phyloP scores from a whole-genome alignment of 2,113 vertebrate species.

The Jacana jacana region DNA sequence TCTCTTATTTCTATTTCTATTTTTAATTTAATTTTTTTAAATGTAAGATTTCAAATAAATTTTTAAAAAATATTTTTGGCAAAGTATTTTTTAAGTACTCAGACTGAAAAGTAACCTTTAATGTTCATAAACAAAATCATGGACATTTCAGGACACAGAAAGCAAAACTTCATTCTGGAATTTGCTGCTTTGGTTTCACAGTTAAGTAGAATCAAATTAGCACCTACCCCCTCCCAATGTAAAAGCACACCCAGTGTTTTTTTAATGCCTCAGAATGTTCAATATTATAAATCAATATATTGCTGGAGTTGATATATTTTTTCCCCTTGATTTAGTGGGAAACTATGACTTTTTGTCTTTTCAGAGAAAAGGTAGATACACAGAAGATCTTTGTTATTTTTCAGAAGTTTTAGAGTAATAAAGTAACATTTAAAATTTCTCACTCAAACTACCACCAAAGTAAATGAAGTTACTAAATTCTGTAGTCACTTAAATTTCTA shows the following conservation, averaged over 20 bases:
- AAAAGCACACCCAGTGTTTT: neutral
- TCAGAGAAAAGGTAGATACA: neutral
- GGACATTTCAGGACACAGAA: neutral
- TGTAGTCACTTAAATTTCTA: neutral
- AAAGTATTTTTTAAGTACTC: neutral
- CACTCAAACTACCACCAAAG: neutral
- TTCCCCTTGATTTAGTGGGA: neutral
- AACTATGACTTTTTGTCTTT: neutral
- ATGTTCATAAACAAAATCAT: neutral
- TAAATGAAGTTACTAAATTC: neutral
- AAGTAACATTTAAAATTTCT: neutral
- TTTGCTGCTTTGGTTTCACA: neutral
- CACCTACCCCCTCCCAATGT: rapidly evolving
- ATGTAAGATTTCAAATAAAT: rapidly evolving
- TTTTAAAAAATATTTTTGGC: rapidly evolving
- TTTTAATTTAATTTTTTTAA: neutral
- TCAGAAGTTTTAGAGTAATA: neutral
- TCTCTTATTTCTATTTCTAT: neutral
- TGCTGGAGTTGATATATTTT: neutral
- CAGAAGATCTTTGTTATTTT: neutral
- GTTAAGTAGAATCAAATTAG: neutral
- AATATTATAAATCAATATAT: neutral
- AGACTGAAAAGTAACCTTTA: neutral
- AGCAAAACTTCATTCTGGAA: neutral
- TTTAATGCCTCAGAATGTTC: neutral